Evolutionary conservation across 2,113 vertebrate species (phyloP).

Genomic region (Chascanopsetta lugubris): DNA sequence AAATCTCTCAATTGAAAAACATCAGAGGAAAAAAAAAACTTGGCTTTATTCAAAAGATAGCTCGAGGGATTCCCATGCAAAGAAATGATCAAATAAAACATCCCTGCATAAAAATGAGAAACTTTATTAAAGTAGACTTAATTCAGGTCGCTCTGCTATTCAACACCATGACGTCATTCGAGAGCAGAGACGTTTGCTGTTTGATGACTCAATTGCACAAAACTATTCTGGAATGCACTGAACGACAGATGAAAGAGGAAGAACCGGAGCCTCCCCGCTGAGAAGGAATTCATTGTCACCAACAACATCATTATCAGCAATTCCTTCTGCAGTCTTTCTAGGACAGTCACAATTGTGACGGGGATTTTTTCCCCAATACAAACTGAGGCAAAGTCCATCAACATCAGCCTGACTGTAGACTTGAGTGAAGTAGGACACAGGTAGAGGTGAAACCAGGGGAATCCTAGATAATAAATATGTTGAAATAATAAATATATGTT

Average conservation of each 20-base stretch:
- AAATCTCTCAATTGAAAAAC: constrained; percentile 23
- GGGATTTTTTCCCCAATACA: constrained; percentile 8
- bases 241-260: constrained; percentile 28
- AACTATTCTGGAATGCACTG: not conserved
- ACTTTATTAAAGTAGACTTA: constrained; percentile 1
- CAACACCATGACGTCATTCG: constrained; percentile 29
- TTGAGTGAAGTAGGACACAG: not conserved
- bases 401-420: not conserved
- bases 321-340: constrained; percentile 13
- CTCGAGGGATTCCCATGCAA: constrained; percentile 15
- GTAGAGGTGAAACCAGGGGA: not conserved
- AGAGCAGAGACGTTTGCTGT: constrained; percentile 19
- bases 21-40: not conserved
- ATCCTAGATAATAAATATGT: too few species aligned
- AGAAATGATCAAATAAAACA: constrained; percentile 11
- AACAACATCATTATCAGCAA: constrained; percentile 19
- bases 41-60: constrained; percentile 11
- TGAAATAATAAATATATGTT: too few species aligned
- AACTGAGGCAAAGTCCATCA: constrained; percentile 3
- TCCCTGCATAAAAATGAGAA: not conserved
- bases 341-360: not conserved
- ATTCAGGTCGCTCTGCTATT: constrained; percentile 35
- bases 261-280: constrained; percentile 12
- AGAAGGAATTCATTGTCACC: constrained; percentile 16
- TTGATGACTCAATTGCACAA: constrained; percentile 10